Conservation (phyloP, 1,140 invertebrate species). For the Andrena cerasifolii region DNA sequence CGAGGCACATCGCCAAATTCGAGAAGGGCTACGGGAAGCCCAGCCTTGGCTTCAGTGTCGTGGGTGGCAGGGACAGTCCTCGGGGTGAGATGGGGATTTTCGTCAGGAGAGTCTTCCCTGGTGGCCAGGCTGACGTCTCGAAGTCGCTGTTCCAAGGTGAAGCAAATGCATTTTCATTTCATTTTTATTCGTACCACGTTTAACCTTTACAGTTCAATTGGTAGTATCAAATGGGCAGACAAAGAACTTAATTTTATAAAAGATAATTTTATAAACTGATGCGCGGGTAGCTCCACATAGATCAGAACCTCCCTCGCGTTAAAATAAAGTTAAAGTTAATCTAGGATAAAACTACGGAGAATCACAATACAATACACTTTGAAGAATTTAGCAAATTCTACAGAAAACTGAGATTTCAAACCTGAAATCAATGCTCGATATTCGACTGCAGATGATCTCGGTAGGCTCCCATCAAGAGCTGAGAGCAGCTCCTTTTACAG, state of each 20-base stretch:
- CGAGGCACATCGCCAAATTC: conserved; percentile 81
- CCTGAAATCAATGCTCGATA: too few relatives aligned
- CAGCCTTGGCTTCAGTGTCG: conserved; percentile 89
- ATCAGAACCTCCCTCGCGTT: too few relatives aligned
- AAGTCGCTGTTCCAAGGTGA: conserved; percentile 88
- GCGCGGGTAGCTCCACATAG: too few relatives aligned
- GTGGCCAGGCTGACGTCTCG: conserved; percentile 87
- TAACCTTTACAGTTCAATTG: not conserved
- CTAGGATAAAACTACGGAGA: too few relatives aligned
- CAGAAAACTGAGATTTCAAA: too few relatives aligned
- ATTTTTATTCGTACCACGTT: not conserved
- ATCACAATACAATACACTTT: too few relatives aligned
- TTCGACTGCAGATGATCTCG: too few relatives aligned
- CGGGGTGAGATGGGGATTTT: conserved; percentile 89
- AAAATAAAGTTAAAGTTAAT: too few relatives aligned
- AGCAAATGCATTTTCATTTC: not conserved
- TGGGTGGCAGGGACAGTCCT: conserved; percentile 88
- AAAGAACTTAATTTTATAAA: too few relatives aligned
- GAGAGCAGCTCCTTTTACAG: conserved; percentile 20
- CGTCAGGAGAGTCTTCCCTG: conserved; percentile 87
- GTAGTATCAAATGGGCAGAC: too few relatives aligned
- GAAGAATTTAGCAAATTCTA: too few relatives aligned
- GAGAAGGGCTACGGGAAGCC: conserved; percentile 87
- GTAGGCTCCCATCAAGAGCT: not conserved
- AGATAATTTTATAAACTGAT: too few relatives aligned